Conservation (phyloP, 2,888 invertebrate species). For the Serrognathus titanus region DNA sequence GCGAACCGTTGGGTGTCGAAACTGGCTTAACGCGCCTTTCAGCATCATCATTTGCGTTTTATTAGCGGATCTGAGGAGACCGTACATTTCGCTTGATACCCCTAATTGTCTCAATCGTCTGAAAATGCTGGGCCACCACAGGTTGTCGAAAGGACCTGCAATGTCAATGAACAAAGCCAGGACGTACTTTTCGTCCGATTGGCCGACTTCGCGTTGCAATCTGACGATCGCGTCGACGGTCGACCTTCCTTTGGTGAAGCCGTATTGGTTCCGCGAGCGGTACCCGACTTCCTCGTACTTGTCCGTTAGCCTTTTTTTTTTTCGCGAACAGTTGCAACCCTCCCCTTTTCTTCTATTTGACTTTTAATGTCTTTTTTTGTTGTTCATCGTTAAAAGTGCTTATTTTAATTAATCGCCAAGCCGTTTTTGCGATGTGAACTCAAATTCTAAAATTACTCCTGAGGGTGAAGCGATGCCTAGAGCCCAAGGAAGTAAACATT, state of each 20-base stretch:
- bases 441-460: too few relatives aligned
- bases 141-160: constrained; percentile 16
- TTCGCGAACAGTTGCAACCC: too few relatives aligned
- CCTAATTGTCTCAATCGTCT: neutral
- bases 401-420: too few relatives aligned
- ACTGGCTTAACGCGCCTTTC: neutral
- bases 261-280: too few relatives aligned
- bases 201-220: neutral
- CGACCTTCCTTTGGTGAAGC: constrained; percentile 5
- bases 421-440: too few relatives aligned
- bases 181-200: constrained; percentile 4
- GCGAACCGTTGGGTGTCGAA: neutral
- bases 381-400: too few relatives aligned
- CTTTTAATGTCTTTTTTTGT: too few relatives aligned
- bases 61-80: neutral
- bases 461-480: too few relatives aligned
- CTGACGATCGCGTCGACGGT: constrained; percentile 10
- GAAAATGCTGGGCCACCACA: constrained; percentile 15
- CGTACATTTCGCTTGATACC: neutral
- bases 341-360: too few relatives aligned
- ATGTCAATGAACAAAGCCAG: constrained; percentile 12
- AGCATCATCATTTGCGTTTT: constrained; percentile 3
- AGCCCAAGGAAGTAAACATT: too few relatives aligned
- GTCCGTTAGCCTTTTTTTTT: too few relatives aligned
- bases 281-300: too few relatives aligned